Conservation (phyloP, 2,113 vertebrate genomes). For the Puffinus mauretanicus region DNA sequence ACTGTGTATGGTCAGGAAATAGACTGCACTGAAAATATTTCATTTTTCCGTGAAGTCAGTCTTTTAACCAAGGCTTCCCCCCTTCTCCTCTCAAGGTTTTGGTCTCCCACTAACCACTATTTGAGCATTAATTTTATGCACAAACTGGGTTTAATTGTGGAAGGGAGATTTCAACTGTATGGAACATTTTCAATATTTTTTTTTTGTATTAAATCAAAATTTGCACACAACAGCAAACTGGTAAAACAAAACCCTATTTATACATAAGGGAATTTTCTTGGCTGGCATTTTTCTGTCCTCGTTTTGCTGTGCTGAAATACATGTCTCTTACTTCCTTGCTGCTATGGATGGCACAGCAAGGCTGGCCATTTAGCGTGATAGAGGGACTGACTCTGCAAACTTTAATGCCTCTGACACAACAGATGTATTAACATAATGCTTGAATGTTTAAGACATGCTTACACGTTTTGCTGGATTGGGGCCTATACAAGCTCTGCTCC, state of each 20-base stretch:
- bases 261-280: background rate
- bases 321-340: background rate
- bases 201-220: background rate
- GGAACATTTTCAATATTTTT: background rate
- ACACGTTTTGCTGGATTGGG: background rate
- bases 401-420: background rate
- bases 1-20: slow-evolving; percentile 26
- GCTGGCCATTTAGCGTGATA: background rate
- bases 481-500: background rate
- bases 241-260: background rate
- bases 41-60: background rate
- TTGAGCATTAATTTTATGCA: background rate
- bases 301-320: background rate
- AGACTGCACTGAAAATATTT: slow-evolving; percentile 23
- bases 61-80: background rate
- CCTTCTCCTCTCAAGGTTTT: background rate
- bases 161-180: background rate
- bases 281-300: background rate
- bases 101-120: background rate
- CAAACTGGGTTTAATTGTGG: background rate
- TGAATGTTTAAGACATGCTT: background rate
- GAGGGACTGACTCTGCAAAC: background rate
- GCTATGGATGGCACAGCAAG: background rate
- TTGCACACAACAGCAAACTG: background rate
- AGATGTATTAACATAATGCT: background rate